Evolutionary conservation across 2,797 vertebrate genomes (phyloP), one percentile per base, ranked within the genome.

Genomic region (Menidia menidia): DNA sequence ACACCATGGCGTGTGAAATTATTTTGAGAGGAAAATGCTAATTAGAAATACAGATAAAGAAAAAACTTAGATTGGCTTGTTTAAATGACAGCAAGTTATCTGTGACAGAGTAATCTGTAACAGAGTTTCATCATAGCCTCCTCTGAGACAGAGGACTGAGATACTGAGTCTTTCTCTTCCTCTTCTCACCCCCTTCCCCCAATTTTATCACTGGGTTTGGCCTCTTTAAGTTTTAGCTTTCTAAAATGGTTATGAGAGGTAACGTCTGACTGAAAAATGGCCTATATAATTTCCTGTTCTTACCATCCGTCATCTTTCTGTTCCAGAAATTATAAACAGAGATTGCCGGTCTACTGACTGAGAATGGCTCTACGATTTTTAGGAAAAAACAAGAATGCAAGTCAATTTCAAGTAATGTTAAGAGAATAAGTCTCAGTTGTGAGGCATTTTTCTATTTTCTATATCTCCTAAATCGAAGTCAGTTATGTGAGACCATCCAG

Each of bases 191-290:
- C 60, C 51, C 64, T 54, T 75, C 62, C 58, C 47, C 19, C 68
- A 25, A 60, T 64, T 59, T 64, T 66, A 48, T 60, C 18, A 8
- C 15, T 64, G 44, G 42, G 31, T 71, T 82, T 71, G 35, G 80
- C 73, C 60, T 75, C 47, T 52, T 81, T 39, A 62, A 4, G 44
- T 60, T 60, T 48, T 53, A 15, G 30, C 55, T 68, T 43, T 53
- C 45, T 63, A 11, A 69, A 77, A 61, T 33, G 67, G 72, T 74
- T 74, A 79, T 68, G 68, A 66, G 58, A 54, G 19, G 31, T 12
- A 63, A 83, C 41, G 58, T 82, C 68, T 71, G 60, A 62, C 53
- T 54, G 39, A 71, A 72, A 77, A 65, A 78, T 10, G 41, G 53
- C 8, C 60, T 42, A 39, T 48, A 50, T 18, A 2, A 16, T 30